These are phyloP conservation scores for Amblyraja radiata DNA, from an alignment of 2,797 vertebrate species.

Conservation along the genomic window DNA sequence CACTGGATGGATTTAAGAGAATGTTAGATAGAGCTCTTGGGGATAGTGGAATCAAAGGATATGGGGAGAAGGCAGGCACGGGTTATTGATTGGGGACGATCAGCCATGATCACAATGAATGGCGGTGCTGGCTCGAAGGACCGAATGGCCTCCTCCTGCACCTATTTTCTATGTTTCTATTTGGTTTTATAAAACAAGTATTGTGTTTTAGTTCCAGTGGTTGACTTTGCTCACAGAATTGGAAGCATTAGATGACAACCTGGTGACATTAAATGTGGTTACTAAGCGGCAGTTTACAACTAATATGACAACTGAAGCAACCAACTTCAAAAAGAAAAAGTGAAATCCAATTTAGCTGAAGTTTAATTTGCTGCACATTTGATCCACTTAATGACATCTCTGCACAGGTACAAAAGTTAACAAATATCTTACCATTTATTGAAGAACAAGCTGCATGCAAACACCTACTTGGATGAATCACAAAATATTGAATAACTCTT, in stretches of 20 bases:
- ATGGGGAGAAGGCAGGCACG: no score
- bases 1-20: no score
- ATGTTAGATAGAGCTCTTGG: no score
- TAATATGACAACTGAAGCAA: background rate
- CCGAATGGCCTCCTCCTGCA: no score
- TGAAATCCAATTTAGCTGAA: constrained; percentile 17
- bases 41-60: no score
- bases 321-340: constrained; percentile 18
- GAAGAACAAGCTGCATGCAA: background rate
- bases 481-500: background rate
- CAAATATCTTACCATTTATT: background rate
- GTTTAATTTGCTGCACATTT: background rate
- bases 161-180: no score
- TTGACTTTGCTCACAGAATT: background rate
- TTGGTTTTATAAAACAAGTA: background rate
- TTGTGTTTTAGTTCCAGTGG: background rate
- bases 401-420: background rate
- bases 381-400: background rate
- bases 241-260: background rate
- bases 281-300: background rate
- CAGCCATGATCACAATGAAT: no score
- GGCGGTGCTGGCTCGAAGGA: no score
- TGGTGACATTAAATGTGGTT: background rate
- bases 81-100: no score
- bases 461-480: constrained; percentile 11